These are phyloP conservation scores for Semibalanus balanoides DNA, from an alignment of 1,140 invertebrate species.

Conservation along the genomic window DNA sequence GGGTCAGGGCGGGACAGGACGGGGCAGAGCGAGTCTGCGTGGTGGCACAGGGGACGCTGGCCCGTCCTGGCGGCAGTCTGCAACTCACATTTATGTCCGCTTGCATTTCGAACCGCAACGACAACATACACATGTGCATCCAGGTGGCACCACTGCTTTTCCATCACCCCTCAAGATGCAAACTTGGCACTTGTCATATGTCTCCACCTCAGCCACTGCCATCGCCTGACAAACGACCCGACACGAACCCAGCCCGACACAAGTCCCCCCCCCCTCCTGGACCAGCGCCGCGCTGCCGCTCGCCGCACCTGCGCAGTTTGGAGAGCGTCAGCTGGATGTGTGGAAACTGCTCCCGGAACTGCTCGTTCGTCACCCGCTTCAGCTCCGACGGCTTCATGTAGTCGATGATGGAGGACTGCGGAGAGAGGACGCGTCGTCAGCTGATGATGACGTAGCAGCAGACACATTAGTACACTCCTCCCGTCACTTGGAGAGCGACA, in stretches of 20 bases:
- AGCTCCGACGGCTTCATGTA: constrained; percentile 92
- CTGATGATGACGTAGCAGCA: not conserved
- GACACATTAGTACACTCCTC: too few relatives aligned
- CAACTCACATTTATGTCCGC: too few relatives aligned
- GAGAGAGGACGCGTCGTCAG: constrained; percentile 9
- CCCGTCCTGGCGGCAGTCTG: too few relatives aligned
- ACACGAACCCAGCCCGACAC: too few relatives aligned
- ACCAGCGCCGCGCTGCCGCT: not conserved
- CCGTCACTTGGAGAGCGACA: not conserved
- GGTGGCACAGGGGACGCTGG: not conserved
- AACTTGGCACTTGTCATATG: too few relatives aligned
- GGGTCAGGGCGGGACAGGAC: constrained; percentile 1
- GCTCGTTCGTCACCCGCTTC: constrained; percentile 95
- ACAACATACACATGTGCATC: too few relatives aligned
- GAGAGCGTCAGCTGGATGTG: constrained; percentile 88
- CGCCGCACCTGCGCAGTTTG: constrained; percentile 73
- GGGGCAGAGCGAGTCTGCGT: not conserved
- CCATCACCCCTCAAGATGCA: too few relatives aligned
- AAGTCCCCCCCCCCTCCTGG: too few relatives aligned
- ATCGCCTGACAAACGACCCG: too few relatives aligned
- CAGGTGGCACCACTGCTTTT: too few relatives aligned
- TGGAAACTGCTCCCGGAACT: constrained; percentile 90
- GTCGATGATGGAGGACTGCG: constrained; percentile 80
- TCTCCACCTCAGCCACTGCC: too few relatives aligned
- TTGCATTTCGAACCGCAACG: too few relatives aligned